Percentiles rank a stretch among this genome's conserved stretches.
phyloP scores from a whole-genome alignment of 2,888 invertebrate species.

The Pandemis cinnamomeana region DNA sequence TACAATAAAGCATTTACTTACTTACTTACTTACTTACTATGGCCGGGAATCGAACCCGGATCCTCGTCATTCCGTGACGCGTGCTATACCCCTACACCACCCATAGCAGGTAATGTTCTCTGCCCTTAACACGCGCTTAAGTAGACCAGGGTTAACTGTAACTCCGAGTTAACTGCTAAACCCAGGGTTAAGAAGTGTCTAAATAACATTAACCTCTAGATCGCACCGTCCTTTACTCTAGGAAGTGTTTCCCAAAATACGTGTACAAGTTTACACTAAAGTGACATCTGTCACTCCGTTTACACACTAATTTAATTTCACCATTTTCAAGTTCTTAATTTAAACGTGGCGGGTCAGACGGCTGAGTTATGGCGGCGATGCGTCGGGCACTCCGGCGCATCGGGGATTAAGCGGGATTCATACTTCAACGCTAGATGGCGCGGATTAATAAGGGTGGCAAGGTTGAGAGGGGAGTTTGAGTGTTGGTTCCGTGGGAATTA shows the following conservation, averaged over 20 bases:
- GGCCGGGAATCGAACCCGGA: too few relatives aligned
- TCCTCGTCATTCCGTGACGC: too few relatives aligned
- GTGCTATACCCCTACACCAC: too few relatives aligned
- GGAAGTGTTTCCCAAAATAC: not conserved
- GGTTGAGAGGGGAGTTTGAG: not conserved
- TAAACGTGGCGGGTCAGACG: slow-evolving; percentile 9
- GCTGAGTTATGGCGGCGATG: slow-evolving; percentile 45
- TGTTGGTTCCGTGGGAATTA: slow-evolving; percentile 24
- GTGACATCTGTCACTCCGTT: not conserved
- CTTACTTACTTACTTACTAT: too few relatives aligned
- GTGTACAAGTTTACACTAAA: not conserved
- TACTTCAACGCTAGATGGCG: slow-evolving; percentile 32
- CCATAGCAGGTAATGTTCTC: too few relatives aligned
- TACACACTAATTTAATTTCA: not conserved
- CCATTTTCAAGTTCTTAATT: slow-evolving; percentile 25
- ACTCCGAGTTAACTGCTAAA: too few relatives aligned
- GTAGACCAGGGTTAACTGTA: too few relatives aligned
- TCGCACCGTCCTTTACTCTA: too few relatives aligned
- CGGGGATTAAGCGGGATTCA: slow-evolving; percentile 36
- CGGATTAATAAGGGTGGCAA: slow-evolving; percentile 31
- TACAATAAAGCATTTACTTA: too few relatives aligned
- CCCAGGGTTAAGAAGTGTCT: too few relatives aligned
- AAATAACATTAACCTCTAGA: too few relatives aligned
- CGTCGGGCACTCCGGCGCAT: slow-evolving; percentile 43
- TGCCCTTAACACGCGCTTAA: too few relatives aligned